A percentile compares a stretch with the other conserved stretches of the same genome.
Evolutionary conservation across 2,888 invertebrate genomes (phyloP).

Genomic region (Zygaena filipendulae): DNA sequence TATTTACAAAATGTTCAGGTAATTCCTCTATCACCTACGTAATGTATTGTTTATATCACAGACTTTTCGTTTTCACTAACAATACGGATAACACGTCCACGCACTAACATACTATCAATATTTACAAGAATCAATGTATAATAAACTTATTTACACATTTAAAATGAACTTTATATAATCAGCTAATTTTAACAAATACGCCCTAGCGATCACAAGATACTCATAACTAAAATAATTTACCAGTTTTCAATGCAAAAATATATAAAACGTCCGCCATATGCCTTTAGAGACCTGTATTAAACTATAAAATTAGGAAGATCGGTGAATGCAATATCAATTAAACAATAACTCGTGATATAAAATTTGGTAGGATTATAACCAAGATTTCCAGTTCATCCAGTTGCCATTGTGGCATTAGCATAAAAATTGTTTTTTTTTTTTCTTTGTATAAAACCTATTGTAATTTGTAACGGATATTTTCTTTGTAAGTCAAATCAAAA

Average conservation of each 20-base stretch:
- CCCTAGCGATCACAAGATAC: conserved; percentile 65
- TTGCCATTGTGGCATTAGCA: conserved; percentile 59
- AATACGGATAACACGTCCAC: conserved; percentile 70
- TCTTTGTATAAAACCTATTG: no score
- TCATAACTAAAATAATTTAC: conserved; percentile 70
- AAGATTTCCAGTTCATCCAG: no score
- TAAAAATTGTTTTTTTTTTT: no score
- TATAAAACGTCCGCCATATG: conserved; percentile 71
- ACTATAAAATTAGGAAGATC: conserved; percentile 24
- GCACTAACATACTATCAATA: conserved; percentile 67
- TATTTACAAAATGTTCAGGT: conserved; percentile 65
- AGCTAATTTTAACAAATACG: conserved; percentile 65
- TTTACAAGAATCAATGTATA: conserved; percentile 62
- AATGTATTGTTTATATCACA: conserved; percentile 72
- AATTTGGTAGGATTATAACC: conserved; percentile 38
- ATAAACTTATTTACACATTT: conserved; percentile 68
- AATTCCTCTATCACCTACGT: conserved; percentile 63
- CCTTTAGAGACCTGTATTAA: conserved; percentile 61
- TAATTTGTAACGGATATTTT: no score
- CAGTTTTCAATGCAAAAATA: conserved; percentile 69
- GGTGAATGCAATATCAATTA: conserved; percentile 9
- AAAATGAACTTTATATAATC: conserved; percentile 60
- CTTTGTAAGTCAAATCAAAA: no score
- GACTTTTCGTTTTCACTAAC: conserved; percentile 70
- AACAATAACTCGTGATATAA: conserved; percentile 13